phyloP scores from a whole-genome alignment of 2,113 vertebrate genomes.

The Phaetusa simplex region DNA sequence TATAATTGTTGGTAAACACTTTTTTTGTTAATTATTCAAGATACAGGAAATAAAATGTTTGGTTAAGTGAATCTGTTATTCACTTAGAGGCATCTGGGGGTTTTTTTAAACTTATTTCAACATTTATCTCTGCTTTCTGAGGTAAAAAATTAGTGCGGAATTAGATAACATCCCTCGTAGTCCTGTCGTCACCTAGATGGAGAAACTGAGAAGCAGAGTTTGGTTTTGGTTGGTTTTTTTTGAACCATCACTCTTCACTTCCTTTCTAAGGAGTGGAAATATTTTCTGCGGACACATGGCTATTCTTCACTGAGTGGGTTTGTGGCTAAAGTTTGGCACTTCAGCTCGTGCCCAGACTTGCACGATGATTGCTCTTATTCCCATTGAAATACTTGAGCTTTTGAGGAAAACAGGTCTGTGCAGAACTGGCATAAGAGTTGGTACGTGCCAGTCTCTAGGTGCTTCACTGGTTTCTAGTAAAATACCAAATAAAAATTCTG shows the following conservation, averaged over 20 bases:
- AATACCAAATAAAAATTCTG: background rate
- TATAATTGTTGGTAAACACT: slow-evolving; percentile 68
- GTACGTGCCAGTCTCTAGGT: background rate
- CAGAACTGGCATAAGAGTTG: background rate
- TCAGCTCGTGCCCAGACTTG: background rate
- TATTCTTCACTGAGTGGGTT: background rate
- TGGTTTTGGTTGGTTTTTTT: background rate
- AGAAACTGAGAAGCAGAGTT: background rate
- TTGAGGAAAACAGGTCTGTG: background rate
- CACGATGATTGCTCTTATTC: background rate
- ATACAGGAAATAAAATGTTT: slow-evolving; percentile 60
- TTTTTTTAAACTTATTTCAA: background rate
- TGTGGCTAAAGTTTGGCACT: background rate
- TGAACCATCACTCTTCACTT: background rate
- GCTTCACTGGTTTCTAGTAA: background rate
- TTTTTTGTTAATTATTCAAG: slow-evolving; percentile 67
- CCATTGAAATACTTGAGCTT: background rate
- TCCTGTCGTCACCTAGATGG: background rate
- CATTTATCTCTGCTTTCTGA: background rate
- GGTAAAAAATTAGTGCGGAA: background rate
- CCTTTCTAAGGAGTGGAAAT: background rate
- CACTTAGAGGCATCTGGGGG: background rate
- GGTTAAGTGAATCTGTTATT: slow-evolving; percentile 54
- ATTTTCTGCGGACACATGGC: background rate
- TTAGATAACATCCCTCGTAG: background rate